Evolutionary conservation across 2,888 invertebrate species (phyloP), one percentile per base, ranked within the genome.

Genomic region (Eutolmus rufibarbis): DNA sequence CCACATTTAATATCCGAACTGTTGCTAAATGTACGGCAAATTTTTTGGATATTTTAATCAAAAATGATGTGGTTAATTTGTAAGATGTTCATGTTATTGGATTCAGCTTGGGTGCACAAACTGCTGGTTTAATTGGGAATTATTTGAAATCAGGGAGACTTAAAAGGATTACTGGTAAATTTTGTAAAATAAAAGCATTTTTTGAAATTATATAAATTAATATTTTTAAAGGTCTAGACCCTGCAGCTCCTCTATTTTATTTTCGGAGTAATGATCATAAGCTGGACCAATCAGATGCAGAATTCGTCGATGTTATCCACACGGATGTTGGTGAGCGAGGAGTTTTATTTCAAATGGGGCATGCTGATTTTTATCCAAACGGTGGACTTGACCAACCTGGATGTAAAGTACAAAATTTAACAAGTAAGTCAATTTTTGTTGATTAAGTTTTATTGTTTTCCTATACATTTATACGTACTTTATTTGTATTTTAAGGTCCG

Each of bases 81-180:
- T 90, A 92, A 0, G 90, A 90, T 78, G 92, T 95, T 85, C 95
- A 95, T 89, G 90, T 95, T 0, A 94, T 95, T 77, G 95, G 95
- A 0, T 95, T 95, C 90, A 95, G 95, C 90, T 93, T 95, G 16
- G 95, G 95, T 0, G 95, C 93, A 0, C 95, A 95, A 88, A 92
- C 93, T 0, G 94, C 94, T 0, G 95, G 95, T 0, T 93, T 91
- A 85, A 92, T 94, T 0, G 92, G 93, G 5, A 93, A 94, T 89
- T 93, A 93, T 90, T 85, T 95, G 40, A 92, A 91, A 34, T 90
- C 91, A 19, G 93, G 94, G 9, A 91, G 89, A 46, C 90, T 95
- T 34, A 91, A 92, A 1, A 92, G 95, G 87, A 93, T 95, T 66
- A 94, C 95, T 81, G 95, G 95, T 94, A 91, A 89, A 31, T 57